Evolutionary conservation across 2,888 invertebrate genomes (phyloP).

Genomic region (Pelosia muscerda): DNA sequence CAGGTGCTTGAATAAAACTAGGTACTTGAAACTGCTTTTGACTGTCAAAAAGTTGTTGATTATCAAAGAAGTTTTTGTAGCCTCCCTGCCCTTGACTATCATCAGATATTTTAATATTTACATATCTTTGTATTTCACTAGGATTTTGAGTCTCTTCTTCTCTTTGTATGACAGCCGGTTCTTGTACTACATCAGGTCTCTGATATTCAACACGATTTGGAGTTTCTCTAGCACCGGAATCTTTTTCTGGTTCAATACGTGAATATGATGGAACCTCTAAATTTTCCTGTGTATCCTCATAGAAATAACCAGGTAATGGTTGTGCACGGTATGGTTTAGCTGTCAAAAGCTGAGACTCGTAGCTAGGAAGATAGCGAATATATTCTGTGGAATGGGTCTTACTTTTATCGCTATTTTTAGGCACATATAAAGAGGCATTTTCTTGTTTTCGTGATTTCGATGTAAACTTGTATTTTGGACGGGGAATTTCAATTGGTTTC

Average conservation of each 20-base stretch:
- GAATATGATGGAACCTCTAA: not conserved
- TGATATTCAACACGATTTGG: not conserved
- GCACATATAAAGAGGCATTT: constrained; percentile 19
- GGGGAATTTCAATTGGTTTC: constrained; percentile 34
- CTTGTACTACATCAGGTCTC: not conserved
- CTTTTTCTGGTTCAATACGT: not conserved
- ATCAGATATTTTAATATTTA: not conserved
- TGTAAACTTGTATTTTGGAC: constrained; percentile 33
- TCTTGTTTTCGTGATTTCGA: constrained; percentile 31
- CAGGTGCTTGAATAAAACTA: not conserved
- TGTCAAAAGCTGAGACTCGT: constrained; percentile 41
- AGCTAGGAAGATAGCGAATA: constrained; percentile 49
- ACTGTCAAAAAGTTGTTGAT: not conserved
- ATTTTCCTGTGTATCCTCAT: constrained; percentile 12
- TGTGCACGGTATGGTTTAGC: constrained; percentile 27
- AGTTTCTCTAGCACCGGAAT: not conserved
- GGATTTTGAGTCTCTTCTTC: not conserved
- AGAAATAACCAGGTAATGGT: constrained; percentile 32
- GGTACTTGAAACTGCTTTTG: not conserved
- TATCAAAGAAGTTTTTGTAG: not conserved
- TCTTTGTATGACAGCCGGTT: not conserved
- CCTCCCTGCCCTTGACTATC: not conserved
- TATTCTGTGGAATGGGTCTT: constrained; percentile 32
- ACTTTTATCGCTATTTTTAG: constrained; percentile 38
- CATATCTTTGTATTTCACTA: not conserved